A percentile compares a stretch with the other conserved stretches of the same genome.
phyloP scores from a whole-genome alignment of 2,797 vertebrate genomes.

The Glossophaga mutica region DNA sequence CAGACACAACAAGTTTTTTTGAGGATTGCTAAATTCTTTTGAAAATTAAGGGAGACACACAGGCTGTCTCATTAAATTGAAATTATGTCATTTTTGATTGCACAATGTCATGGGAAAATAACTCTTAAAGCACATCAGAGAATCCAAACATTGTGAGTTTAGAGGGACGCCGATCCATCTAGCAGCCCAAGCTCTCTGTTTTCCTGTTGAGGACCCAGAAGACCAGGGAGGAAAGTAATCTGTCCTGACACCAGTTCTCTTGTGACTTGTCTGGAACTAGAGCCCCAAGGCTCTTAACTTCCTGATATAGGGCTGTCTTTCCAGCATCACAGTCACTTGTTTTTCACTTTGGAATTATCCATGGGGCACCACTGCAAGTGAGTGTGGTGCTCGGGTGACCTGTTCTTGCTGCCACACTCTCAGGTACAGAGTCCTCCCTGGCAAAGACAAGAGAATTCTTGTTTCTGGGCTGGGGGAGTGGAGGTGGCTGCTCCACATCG shows the following conservation, averaged over 20 bases:
- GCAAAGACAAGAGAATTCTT: background rate
- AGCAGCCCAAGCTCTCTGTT: background rate
- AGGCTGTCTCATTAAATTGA: background rate
- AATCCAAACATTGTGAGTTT: background rate
- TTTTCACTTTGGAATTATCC: background rate
- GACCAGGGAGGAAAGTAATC: background rate
- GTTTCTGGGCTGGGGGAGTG: background rate
- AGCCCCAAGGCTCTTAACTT: background rate
- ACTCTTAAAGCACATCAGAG: background rate
- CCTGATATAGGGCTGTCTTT: background rate
- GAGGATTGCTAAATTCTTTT: conserved; percentile 6
- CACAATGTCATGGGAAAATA: background rate
- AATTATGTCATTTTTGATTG: background rate
- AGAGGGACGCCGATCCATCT: background rate
- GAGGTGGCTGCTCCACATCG: no score
- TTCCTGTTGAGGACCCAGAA: background rate
- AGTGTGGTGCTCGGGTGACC: background rate
- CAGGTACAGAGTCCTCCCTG: background rate
- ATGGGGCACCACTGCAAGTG: rapidly evolving
- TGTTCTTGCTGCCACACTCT: background rate
- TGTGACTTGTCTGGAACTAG: background rate
- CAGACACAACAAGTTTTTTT: background rate
- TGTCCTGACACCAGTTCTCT: background rate
- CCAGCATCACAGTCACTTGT: background rate
- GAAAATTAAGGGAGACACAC: background rate